These are phyloP conservation scores for Arge pagana DNA, from an alignment of 2,888 invertebrate genomes.

Conservation along the genomic window DNA sequence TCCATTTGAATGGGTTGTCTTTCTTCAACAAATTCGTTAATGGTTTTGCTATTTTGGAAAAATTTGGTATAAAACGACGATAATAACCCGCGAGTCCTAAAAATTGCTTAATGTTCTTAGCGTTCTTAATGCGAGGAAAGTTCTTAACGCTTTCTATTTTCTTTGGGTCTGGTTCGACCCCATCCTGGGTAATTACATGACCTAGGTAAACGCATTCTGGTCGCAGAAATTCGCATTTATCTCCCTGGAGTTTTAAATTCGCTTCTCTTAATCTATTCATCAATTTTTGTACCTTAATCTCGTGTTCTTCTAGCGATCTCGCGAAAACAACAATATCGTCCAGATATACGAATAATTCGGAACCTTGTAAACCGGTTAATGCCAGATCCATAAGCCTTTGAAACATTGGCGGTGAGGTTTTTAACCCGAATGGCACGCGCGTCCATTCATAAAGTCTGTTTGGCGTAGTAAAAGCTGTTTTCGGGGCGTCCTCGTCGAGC, in stretches of 20 bases:
- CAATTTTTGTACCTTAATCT: conserved; percentile 30
- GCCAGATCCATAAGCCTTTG: conserved; percentile 41
- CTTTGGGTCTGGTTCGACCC: conserved; percentile 31
- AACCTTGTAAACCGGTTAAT: conserved; percentile 32
- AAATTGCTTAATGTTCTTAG: conserved; percentile 29
- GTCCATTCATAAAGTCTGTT: conserved; percentile 30
- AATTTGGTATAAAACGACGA: conserved; percentile 27
- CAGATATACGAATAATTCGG: conserved; percentile 21
- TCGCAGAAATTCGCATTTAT: conserved; percentile 34
- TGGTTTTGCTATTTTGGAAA: conserved; percentile 20
- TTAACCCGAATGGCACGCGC: conserved; percentile 39
- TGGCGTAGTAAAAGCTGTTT: conserved; percentile 28
- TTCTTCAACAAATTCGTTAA: conserved; percentile 18
- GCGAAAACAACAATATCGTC: conserved; percentile 24
- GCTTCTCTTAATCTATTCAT: conserved; percentile 30
- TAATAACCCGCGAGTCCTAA: conserved; percentile 38
- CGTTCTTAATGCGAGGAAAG: conserved; percentile 30
- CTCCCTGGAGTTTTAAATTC: conserved; percentile 30
- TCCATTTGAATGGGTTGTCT: conserved; percentile 11
- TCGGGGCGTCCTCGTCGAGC: conserved; percentile 25
- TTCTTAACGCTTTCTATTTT: conserved; percentile 32
- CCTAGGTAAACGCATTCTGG: conserved; percentile 27
- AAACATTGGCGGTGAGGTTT: conserved; percentile 41
- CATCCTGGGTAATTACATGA: conserved; percentile 30
- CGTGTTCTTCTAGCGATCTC: conserved; percentile 21